Base-by-base conservation (phyloP, 2,888 invertebrate genomes). In the Rhingia rostrata region DNA sequence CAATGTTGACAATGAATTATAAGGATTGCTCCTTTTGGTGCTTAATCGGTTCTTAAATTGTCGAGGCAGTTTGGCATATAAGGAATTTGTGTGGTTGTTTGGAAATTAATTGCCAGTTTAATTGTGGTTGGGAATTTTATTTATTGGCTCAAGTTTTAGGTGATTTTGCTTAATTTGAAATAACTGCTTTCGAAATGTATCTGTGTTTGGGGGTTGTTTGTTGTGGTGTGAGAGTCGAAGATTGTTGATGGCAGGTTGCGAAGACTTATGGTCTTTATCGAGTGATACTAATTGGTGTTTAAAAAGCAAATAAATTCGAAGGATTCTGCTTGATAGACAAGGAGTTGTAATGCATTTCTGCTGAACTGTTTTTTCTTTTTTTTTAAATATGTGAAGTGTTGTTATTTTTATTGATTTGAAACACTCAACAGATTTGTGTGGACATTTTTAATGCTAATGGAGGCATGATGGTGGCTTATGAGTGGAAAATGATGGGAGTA, bases 11-110 rank as follows among this genome's bases (percentile, higher is more conserved):
- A 83, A 83, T 79, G 83, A 83, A 79, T 79, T 83, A 83, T 83
- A 63, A 64, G 83, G 67, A 83, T 73, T 73, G 73, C 63, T 83
- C 53, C 69, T 54, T 58, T 39, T 32, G 83, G 73, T 73, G 47
- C 83, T 83, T 83, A 83, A 83, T 83, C 83, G 83, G 56, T 83
- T 83, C 83, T 83, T 74, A 83, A 83, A 83, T 83, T 79, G 83
- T 73, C 73, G 67, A 74, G 83, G 63, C 83, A 56, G 79, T 79
- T 79, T 83, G 82, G 61, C 63, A 78, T 77, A 51, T 67, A 83
- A 83, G 63, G 82, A 72, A 78, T 72, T 83, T 61, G 61, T 73
- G 66, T 67, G 63, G 83, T 47, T 83, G 60, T 53, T 47, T 32
- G 6, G n/a, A 64, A 81, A 83, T 83, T 83, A 79, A 83, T 83